Evolutionary conservation across 2,113 vertebrate genomes (phyloP), one percentile per base, ranked within the genome.

Genomic region (Amphilophus citrinellus): DNA sequence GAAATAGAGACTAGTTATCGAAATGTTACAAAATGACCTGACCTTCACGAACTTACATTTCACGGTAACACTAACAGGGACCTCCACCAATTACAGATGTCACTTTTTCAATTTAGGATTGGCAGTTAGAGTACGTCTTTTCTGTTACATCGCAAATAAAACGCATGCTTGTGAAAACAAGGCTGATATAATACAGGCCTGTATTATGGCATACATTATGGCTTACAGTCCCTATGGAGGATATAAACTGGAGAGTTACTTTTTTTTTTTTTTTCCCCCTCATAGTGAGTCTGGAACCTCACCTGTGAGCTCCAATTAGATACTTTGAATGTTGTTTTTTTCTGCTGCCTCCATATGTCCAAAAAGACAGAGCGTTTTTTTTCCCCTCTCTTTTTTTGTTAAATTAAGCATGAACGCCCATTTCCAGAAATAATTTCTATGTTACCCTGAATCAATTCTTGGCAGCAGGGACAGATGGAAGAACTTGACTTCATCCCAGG

Each of bases 391-490:
- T 37, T 37, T 37, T 37, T 37, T 37, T 2, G 7, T 37, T 37
- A 9, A 44, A 44, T 13, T 44, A 9, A 71, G 18, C 44, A 71
- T 24, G 15, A 71, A 30, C 27, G 39, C 6, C 11, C 4, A 1
- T 37, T 37, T 62, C 61, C 66, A 71, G 42, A 71, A 71, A 71
- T 50, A 71, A 71, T 53, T 71, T 71, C 50, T 42, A 50, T 6
- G 0, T 20, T 71, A 53, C 15, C 20, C 44, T 53, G 24, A 50
- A 42, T 30, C 50, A 50, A 20, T 50, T 71, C 42, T 50, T 71
- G 17, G 44, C 66, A 71, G 44, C 66, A 53, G 44, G 66, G 24
- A 50, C 22, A 47, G 65, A 18, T 15, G 18, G 65, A 50, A 22
- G 27, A 50, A 71, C 30, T 50, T 50, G 24, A 71, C 65, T 71